Evolutionary conservation across 2,113 vertebrate genomes (phyloP), one percentile per base, ranked within the genome.

Genomic region (Alectura lathami): DNA sequence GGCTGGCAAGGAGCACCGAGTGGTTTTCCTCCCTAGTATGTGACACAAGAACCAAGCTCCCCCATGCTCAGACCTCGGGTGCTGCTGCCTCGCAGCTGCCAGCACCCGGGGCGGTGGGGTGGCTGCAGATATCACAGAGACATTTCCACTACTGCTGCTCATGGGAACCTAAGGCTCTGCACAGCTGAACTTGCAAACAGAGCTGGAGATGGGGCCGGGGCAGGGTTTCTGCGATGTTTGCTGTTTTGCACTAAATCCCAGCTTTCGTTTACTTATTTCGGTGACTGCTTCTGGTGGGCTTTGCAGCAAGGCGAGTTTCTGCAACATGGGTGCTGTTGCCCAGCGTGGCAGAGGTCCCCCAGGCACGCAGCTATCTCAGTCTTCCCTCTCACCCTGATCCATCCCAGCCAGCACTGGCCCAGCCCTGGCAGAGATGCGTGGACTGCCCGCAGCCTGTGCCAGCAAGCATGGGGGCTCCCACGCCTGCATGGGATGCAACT

Each of bases 151-250:
- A 34, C 91, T 78, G 48, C 89, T 66, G 45, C 90, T 83, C 82
- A 34, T 57, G 86, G 91, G 86, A 95, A 96, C 48, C 86, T 62
- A 82, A 94, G 89, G 87, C 93, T 97, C 93, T 91, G 76, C 93
- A 91, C 75, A 94, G 87, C 75, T 63, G 70, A 92, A 66, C 89
- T 80, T 73, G 89, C 94, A 94, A 92, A 95, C 94, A 85, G 91
- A 96, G 96, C 91, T 94, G 95, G 83, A 73, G 40, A 69, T 50
- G 77, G 85, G 48, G n/a, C n/a, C n/a, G n/a, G n/a, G n/a, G n/a
- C n/a, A n/a, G n/a, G n/a, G n/a, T 89, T 92, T 92, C 86, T 72
- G 21, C 91, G 83, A 11, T 93, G 89, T 96, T 94, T 94, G 94
- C 95, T n/a, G 40, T 79, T 94, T 66, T 4, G 0, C 64, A 36